Evolutionary conservation across 2,888 invertebrate species (phyloP).

Genomic region (Emesis russula): DNA sequence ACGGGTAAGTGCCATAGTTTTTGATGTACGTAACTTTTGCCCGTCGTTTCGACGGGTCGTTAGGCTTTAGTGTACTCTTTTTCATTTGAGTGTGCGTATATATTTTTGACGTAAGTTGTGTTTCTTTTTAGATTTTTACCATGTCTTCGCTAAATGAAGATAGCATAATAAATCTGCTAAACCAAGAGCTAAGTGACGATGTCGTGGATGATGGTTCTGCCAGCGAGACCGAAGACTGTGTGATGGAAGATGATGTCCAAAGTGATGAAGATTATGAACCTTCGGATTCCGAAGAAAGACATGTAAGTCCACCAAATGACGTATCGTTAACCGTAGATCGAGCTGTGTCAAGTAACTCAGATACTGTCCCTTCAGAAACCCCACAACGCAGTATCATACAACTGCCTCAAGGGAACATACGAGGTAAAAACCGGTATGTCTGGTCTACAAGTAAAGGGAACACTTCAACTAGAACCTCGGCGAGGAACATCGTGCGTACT

Average conservation of each 20-base stretch:
- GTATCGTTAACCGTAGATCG: neutral
- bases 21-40: too few species aligned
- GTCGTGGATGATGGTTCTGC: slow-evolving; percentile 14
- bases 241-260: slow-evolving; percentile 32
- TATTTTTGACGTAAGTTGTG: too few species aligned
- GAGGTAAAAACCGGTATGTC: slow-evolving; percentile 25
- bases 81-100: too few species aligned
- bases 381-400: slow-evolving; percentile 19
- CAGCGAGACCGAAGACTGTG: slow-evolving; percentile 25
- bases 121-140: slow-evolving; percentile 20
- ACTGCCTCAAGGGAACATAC: slow-evolving; percentile 26
- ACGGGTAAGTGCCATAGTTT: too few species aligned
- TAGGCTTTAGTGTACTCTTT: too few species aligned
- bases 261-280: slow-evolving; percentile 35
- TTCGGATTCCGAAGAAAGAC: slow-evolving; percentile 21
- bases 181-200: neutral
- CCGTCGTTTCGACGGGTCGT: too few species aligned
- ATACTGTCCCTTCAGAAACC: slow-evolving; percentile 8
- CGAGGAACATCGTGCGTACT: slow-evolving; percentile 21
- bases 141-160: slow-evolving; percentile 25
- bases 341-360: neutral
- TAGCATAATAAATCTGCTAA: slow-evolving; percentile 15
- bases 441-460: slow-evolving; percentile 24
- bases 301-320: slow-evolving; percentile 5
- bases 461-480: slow-evolving; percentile 24